A percentile compares a stretch with the other conserved stretches of the same genome.
These are phyloP conservation scores for Sebastes aleutianus DNA, from an alignment of 2,797 vertebrate species.

Conservation along the genomic window DNA sequence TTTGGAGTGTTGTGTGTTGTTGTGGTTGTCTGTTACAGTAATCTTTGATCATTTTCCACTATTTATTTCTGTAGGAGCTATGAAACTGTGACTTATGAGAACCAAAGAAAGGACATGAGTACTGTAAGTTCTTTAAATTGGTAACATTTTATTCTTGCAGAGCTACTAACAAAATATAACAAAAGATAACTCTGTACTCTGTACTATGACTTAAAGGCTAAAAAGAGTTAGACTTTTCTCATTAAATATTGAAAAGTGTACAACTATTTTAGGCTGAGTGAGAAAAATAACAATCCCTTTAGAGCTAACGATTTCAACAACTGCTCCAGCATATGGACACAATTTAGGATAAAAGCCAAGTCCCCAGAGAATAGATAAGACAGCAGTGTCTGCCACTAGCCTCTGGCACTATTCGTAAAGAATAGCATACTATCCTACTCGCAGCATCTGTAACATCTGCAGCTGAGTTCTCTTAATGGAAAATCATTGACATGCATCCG, in stretches of 20 bases:
- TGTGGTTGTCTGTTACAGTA: neutral
- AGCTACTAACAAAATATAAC: neutral
- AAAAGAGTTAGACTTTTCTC: neutral
- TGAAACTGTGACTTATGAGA: neutral
- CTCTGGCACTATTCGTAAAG: constrained; percentile 5
- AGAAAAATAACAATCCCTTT: constrained; percentile 7
- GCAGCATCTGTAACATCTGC: constrained; percentile 27
- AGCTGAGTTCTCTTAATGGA: constrained; percentile 20
- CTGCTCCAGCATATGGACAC: constrained; percentile 37
- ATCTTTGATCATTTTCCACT: neutral
- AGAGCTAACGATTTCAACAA: neutral
- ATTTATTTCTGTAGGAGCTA: neutral
- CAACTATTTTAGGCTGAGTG: neutral
- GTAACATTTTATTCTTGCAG: neutral
- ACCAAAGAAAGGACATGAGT: neutral
- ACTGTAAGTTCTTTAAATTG: neutral
- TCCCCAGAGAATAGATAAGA: constrained; percentile 24
- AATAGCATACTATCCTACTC: neutral
- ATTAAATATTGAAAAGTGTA: neutral
- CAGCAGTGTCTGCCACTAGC: constrained; percentile 5
- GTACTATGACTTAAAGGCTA: neutral
- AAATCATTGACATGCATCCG: constrained; percentile 32
- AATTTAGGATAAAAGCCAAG: constrained; percentile 39
- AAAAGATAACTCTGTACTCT: neutral
- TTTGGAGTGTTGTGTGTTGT: neutral